Base-by-base conservation (phyloP, 2,888 invertebrate genomes). In the Phymatocera aterrima region DNA sequence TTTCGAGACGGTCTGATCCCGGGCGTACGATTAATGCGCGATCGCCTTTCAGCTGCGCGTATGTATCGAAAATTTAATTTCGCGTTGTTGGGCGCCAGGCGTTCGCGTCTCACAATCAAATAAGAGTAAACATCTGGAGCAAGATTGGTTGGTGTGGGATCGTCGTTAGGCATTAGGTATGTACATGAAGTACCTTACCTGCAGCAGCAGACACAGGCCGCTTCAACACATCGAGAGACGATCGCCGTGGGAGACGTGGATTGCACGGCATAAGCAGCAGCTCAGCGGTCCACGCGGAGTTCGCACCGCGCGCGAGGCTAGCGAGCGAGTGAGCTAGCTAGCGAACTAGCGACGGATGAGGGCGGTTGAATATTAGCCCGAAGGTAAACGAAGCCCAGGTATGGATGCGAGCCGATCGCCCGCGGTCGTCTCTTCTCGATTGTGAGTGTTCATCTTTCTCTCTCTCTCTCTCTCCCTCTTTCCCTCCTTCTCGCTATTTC, bases 181-280 rank as follows among this genome's bases (percentile, higher is more conserved):
- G 24, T n/a, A 24, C 6, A n/a, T 60, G 3, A 5, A 24, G 43
- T 82, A 84, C n/a, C n/a, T 84, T 84, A 84, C 82, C 81, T 81
- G 54, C 81, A 82, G 78, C 79, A 80, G 78, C 77, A 78, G 81
- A 83, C 82, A 77, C 77, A 78, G 81, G 82, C 82, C 83, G 82
- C 82, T 83, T 85, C 82, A 82, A 80, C 80, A 80, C 79, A 57
- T 6, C 6, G 6, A 15, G 61, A 82, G 79, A 65, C 77, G 40
- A 79, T 81, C 81, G 83, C 84, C 83, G 80, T 79, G 65, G 83
- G 84, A 82, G 78, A 83, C 80, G 80, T 65, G 65, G 80, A 80
- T 78, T 79, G 81, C 82, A 81, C 78, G 79, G 21, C n/a, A 10
- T 18, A n/a, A 46, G 68, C n/a, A n/a, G 46, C 40, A 65, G 37